Percentiles rank a stretch among this genome's conserved stretches.
Conservation (phyloP, 2,797 vertebrate genomes). For the Leptoclinus maculatus region DNA sequence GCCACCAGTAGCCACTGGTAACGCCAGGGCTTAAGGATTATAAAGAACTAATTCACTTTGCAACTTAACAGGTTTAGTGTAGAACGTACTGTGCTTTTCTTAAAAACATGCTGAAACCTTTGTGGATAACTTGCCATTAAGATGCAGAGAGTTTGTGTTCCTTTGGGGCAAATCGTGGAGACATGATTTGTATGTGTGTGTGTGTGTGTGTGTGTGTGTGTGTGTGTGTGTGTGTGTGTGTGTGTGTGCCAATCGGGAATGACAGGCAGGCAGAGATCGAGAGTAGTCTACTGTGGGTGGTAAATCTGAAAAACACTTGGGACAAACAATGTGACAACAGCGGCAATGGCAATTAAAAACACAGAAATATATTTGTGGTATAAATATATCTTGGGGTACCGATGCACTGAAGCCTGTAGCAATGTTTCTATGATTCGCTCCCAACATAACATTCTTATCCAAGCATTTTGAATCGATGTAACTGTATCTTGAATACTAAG, state of each 20-base stretch:
- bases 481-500: background rate
- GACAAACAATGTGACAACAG: constrained; percentile 1
- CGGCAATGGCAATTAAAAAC: background rate
- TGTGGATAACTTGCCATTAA: background rate
- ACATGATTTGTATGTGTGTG: constrained; percentile 6
- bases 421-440: constrained; percentile 5
- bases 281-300: constrained; percentile 9
- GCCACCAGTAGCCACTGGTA: background rate
- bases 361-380: background rate
- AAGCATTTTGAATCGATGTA: background rate
- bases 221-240: background rate
- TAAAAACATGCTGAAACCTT: background rate
- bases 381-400: background rate
- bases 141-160: background rate
- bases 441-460: background rate
- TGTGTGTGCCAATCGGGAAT: constrained; percentile 11
- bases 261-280: constrained; percentile 12
- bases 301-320: constrained; percentile 2
- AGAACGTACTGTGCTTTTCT: background rate
- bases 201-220: background rate
- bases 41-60: background rate
- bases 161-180: background rate
- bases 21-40: background rate
- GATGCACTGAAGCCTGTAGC: background rate
- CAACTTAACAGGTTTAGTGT: background rate